A percentile compares a stretch with the other conserved stretches of the same genome.
Conservation (phyloP, 2,797 vertebrate species). For the Semaprochilodus insignis region DNA sequence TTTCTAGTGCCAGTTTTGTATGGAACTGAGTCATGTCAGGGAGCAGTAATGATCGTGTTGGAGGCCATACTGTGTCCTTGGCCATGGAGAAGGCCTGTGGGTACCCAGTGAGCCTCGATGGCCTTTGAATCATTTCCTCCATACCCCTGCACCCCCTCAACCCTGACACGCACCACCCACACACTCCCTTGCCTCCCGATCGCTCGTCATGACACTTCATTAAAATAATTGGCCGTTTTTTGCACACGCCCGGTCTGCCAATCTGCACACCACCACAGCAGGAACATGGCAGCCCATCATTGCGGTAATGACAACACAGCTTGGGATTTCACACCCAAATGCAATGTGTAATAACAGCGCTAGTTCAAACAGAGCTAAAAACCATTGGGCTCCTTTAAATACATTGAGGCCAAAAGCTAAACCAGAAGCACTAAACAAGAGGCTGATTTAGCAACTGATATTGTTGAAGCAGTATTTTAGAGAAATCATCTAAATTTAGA, state of each 20-base stretch:
- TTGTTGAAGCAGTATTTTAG: not conserved
- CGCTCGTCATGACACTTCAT: conserved; percentile 77
- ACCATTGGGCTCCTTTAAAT: conserved; percentile 1
- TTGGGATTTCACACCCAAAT: conserved; percentile 40
- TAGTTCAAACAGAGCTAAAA: conserved; percentile 27
- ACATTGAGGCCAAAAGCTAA: conserved; percentile 16
- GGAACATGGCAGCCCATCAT: conserved; percentile 59
- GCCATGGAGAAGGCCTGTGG: not conserved
- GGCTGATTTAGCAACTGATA: not conserved
- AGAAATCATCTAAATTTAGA: not conserved
- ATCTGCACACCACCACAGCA: conserved; percentile 71
- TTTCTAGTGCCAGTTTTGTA: not conserved
- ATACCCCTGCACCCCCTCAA: conserved; percentile 58
- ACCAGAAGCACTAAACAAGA: conserved; percentile 4
- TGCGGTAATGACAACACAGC: conserved; percentile 65
- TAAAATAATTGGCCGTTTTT: conserved; percentile 82
- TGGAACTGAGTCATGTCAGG: not conserved
- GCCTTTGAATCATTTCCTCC: conserved; percentile 52
- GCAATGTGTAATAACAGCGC: conserved; percentile 27
- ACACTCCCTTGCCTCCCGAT: conserved; percentile 73
- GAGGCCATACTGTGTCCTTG: conserved; percentile 9
- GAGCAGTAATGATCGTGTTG: not conserved
- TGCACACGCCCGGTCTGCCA: conserved; percentile 71
- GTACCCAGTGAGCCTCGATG: not conserved
- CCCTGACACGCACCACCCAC: conserved; percentile 62